These are phyloP conservation scores for Hipparchia sbordonii DNA, from an alignment of 2,888 invertebrate species.

Conservation along the genomic window DNA sequence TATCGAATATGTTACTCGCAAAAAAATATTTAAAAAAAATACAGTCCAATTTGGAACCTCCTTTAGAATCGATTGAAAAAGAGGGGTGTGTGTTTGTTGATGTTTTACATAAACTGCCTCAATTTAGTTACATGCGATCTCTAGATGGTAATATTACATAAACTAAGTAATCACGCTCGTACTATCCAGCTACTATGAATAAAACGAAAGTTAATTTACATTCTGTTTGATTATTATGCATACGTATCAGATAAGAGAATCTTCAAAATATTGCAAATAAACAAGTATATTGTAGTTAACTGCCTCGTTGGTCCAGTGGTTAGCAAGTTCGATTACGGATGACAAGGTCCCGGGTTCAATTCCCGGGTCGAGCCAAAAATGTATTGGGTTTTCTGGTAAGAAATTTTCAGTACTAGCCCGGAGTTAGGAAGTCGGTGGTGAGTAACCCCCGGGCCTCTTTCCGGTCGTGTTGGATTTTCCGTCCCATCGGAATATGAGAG, in stretches of 20 bases:
- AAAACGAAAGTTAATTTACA: conserved; percentile 39
- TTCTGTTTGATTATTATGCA: conserved; percentile 33
- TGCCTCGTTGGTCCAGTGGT: not conserved
- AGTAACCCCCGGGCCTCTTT: too few species aligned
- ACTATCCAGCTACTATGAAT: conserved; percentile 23
- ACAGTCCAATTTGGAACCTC: too few species aligned
- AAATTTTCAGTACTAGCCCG: too few species aligned
- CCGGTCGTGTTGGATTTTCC: too few species aligned
- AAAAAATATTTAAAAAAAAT: too few species aligned
- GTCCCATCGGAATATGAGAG: too few species aligned
- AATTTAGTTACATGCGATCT: conserved; percentile 21
- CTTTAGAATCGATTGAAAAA: not conserved
- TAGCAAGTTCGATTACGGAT: too few species aligned
- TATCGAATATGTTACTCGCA: too few species aligned
- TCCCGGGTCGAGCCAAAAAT: too few species aligned
- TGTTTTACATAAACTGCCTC: conserved; percentile 6
- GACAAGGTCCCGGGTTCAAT: too few species aligned
- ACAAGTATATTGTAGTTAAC: not conserved
- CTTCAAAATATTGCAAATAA: not conserved
- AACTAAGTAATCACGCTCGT: conserved; percentile 31
- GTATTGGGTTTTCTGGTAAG: too few species aligned
- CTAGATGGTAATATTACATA: conserved; percentile 33
- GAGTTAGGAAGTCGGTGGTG: too few species aligned
- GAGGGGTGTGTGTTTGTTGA: conserved; percentile 1
- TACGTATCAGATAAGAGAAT: conserved; percentile 32